Percentiles rank a stretch among this genome's conserved stretches.
Conservation (phyloP, 2,888 invertebrate species). For the Lycophotia porphyrea region DNA sequence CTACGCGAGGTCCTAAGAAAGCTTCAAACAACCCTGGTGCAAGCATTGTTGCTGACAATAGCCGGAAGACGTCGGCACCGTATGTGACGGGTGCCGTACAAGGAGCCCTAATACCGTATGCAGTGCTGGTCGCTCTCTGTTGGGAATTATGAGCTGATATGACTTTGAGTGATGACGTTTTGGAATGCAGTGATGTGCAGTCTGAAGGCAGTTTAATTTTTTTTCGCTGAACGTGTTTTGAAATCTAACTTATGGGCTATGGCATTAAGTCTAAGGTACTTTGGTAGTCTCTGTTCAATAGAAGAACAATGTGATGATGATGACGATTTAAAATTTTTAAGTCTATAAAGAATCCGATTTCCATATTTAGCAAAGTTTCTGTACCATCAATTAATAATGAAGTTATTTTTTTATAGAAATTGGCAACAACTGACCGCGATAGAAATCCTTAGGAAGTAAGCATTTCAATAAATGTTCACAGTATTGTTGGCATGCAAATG, state of each 20-base stretch:
- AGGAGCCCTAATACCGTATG: slow-evolving; percentile 56
- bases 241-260: background rate
- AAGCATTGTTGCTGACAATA: slow-evolving; percentile 62
- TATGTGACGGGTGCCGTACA: slow-evolving; percentile 41
- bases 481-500: background rate
- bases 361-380: background rate
- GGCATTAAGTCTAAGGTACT: background rate
- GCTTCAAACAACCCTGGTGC: slow-evolving; percentile 49
- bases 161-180: slow-evolving; percentile 30
- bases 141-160: slow-evolving; percentile 51
- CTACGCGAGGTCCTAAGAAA: slow-evolving; percentile 37
- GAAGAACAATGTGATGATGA: background rate
- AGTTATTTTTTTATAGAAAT: too few species aligned
- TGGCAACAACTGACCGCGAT: background rate
- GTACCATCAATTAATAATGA: background rate
- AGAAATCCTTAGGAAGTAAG: background rate
- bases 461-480: background rate
- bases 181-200: slow-evolving; percentile 21
- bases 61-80: slow-evolving; percentile 57
- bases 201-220: background rate
- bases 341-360: background rate
- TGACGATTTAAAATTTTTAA: background rate
- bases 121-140: slow-evolving; percentile 26
- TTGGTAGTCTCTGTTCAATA: background rate
- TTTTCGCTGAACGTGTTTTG: background rate